Conservation (phyloP, 2,113 vertebrate genomes). For the Eudorcas thomsonii region DNA sequence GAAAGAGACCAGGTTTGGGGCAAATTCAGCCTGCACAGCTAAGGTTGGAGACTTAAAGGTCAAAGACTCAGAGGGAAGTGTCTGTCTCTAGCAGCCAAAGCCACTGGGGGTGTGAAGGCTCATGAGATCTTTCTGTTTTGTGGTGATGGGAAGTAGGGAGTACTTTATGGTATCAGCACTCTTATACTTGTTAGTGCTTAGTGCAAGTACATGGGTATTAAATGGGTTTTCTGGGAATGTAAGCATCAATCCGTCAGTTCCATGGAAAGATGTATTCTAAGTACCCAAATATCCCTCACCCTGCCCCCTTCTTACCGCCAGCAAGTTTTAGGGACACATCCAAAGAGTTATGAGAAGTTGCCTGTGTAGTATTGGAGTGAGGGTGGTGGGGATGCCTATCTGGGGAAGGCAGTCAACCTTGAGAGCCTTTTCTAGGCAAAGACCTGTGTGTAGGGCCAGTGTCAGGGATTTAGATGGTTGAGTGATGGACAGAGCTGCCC, state of each 20-base stretch:
- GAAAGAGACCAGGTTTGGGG: not conserved
- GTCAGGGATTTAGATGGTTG: not conserved
- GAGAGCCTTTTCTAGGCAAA: not conserved
- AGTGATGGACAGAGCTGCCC: not conserved
- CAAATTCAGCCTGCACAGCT: not conserved
- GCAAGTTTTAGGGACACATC: not conserved
- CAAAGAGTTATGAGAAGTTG: not conserved
- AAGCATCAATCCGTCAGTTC: not conserved
- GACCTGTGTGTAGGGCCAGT: not conserved
- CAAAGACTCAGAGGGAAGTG: not conserved
- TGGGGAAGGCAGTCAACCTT: not conserved
- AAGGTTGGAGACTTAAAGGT: not conserved
- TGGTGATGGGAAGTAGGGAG: not conserved
- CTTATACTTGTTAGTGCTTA: not conserved
- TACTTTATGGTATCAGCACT: not conserved
- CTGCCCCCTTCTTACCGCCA: fast-evolving
- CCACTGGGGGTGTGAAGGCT: not conserved
- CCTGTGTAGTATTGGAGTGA: too few species aligned
- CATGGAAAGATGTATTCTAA: not conserved
- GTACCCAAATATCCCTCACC: not conserved
- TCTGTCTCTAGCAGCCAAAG: not conserved
- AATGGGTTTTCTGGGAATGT: not conserved
- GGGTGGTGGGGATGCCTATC: not conserved
- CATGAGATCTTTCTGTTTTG: not conserved
- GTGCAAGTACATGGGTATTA: not conserved